Percentiles rank a stretch among this genome's conserved stretches.
Evolutionary conservation across 2,113 vertebrate species (phyloP).

Genomic region (Malurus alboscapulatus): DNA sequence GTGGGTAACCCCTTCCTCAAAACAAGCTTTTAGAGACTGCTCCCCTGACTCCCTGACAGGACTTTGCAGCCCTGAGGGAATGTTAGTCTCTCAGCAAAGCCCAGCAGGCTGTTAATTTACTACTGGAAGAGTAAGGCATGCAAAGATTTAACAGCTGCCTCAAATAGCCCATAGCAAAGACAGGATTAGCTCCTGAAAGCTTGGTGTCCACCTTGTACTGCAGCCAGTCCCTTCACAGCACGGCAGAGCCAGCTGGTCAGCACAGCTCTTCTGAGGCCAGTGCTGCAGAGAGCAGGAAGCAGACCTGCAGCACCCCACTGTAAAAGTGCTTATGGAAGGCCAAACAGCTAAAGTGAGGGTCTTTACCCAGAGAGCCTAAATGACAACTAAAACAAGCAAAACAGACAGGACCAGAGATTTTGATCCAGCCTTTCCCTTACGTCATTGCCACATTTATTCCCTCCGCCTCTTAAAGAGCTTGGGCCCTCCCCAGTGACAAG

Average conservation of each 20-base stretch:
- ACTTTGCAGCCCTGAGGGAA: not conserved
- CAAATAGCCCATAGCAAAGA: conserved; percentile 18
- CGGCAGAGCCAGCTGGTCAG: not conserved
- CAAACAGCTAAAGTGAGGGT: not conserved
- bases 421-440: not conserved
- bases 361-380: not conserved
- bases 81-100: not conserved
- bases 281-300: not conserved
- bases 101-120: not conserved
- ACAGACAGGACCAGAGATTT: not conserved
- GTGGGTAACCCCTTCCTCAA: not conserved
- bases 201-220: not conserved
- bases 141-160: conserved; percentile 28
- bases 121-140: not conserved
- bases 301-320: not conserved
- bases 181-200: conserved; percentile 17
- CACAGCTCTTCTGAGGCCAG: not conserved
- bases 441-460: not conserved
- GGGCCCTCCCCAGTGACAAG: not conserved
- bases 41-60: not conserved
- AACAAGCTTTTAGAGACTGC: not conserved
- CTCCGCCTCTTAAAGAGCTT: not conserved
- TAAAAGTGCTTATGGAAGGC: not conserved
- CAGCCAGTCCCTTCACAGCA: not conserved
- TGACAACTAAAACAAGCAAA: not conserved